These are phyloP conservation scores for Drosophila mercatorum DNA, from an alignment of 2,888 invertebrate species.

Conservation along the genomic window DNA sequence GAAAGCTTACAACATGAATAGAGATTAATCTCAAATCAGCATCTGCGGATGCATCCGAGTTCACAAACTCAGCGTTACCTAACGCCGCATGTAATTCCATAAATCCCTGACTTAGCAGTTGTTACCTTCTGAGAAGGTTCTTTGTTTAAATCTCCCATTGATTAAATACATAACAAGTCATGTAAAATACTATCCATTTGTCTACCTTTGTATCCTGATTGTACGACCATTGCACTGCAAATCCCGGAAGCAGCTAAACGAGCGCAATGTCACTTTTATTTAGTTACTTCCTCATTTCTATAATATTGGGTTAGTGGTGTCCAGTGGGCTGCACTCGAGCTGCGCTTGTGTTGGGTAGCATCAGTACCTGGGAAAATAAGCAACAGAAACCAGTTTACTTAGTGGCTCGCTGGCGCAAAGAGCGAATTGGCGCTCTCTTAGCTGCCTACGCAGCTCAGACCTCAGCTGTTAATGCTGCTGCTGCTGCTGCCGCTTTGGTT, in stretches of 20 bases:
- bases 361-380: conserved; percentile 12
- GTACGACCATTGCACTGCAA: conserved; percentile 13
- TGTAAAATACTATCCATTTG: conserved; percentile 31
- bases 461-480: conserved; percentile 38
- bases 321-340: conserved; percentile 39
- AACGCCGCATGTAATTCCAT: not conserved
- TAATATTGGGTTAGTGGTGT: conserved; percentile 59
- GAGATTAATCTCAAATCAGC: conserved; percentile 2
- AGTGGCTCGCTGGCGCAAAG: conserved; percentile 47
- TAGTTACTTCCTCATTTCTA: conserved; percentile 69
- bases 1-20: not conserved
- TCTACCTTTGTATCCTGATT: conserved; percentile 40
- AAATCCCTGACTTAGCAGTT: conserved; percentile 8
- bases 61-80: conserved; percentile 1
- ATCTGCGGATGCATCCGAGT: conserved; percentile 2
- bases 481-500: conserved; percentile 20
- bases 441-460: conserved; percentile 31
- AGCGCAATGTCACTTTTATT: conserved; percentile 22
- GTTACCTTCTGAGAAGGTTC: conserved; percentile 58
- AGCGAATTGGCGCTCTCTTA: conserved; percentile 63
- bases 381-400: conserved; percentile 64
- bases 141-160: conserved; percentile 74
- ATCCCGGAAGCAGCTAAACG: conserved; percentile 57
- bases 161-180: conserved; percentile 78
- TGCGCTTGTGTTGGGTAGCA: conserved; percentile 20